Conservation (phyloP, 2,797 vertebrate species). For the Dendrocincla tyrannina region DNA sequence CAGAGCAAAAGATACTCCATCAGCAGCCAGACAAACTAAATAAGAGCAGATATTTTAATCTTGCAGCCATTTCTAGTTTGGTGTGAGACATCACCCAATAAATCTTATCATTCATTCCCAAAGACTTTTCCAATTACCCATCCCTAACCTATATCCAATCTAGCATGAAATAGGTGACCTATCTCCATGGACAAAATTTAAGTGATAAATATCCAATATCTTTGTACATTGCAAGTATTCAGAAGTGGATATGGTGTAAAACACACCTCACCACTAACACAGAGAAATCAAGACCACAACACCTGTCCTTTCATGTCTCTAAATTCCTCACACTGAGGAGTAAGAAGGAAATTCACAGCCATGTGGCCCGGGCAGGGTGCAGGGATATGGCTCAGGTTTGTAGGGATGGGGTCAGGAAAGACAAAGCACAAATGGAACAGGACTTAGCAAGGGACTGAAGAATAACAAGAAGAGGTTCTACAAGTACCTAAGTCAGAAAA, state of each 20-base stretch:
- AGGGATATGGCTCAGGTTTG: no score
- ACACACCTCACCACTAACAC: neutral
- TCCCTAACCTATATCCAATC: neutral
- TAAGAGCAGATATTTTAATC: neutral
- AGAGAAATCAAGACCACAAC: neutral
- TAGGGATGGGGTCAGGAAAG: neutral
- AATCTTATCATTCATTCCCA: neutral
- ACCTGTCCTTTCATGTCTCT: neutral
- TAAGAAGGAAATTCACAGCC: neutral
- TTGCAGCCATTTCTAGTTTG: neutral
- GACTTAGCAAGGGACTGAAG: neutral
- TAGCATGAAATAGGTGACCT: neutral
- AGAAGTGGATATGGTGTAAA: neutral
- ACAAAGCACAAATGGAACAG: no score
- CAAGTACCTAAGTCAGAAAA: neutral
- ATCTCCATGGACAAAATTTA: neutral
- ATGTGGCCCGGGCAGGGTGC: neutral
- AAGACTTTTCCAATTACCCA: neutral
- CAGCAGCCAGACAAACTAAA: neutral
- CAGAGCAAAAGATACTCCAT: neutral
- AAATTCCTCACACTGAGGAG: neutral
- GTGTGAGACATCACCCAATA: accelerated
- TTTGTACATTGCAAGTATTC: neutral
- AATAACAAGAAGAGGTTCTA: neutral
- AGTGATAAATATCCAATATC: neutral